Evolutionary conservation across 1,140 invertebrate genomes (phyloP).

Genomic region (Brachionus manjavacas): DNA sequence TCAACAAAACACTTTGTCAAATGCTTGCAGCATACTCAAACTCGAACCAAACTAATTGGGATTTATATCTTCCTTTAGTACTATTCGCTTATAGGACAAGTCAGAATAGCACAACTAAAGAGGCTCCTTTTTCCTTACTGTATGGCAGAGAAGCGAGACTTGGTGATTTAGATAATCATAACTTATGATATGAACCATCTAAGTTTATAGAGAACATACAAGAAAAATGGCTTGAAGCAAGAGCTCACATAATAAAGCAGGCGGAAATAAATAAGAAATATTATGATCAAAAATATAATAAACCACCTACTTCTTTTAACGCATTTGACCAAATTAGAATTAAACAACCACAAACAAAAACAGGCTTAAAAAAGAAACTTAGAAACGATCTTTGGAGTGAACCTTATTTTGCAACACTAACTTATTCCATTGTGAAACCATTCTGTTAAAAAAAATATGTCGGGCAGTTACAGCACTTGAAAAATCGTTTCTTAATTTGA

Average conservation of each 20-base stretch:
- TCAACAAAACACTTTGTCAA: conserved; percentile 47
- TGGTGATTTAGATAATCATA: background rate
- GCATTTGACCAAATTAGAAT: background rate
- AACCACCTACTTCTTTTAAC: background rate
- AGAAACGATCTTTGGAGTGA: conserved; percentile 15
- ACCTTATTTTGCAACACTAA: too few species aligned
- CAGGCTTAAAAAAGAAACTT: background rate
- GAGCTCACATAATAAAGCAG: background rate
- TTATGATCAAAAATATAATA: conserved; percentile 3
- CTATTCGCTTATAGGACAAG: conserved; percentile 49
- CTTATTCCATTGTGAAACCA: too few species aligned
- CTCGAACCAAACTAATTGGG: conserved; percentile 49
- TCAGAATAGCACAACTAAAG: conserved; percentile 45
- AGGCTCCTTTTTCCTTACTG: conserved; percentile 48
- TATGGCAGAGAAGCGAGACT: conserved; percentile 45
- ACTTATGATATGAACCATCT: background rate
- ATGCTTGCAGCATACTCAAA: conserved; percentile 44
- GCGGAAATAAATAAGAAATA: background rate
- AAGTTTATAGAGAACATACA: background rate
- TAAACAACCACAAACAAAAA: background rate
- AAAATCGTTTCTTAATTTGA: too few species aligned
- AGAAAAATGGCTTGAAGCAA: background rate
- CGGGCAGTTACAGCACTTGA: too few species aligned
- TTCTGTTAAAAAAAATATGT: too few species aligned
- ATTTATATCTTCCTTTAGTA: conserved; percentile 47